Evolutionary conservation across 2,113 vertebrate genomes (phyloP).

Genomic region (Acanthochromis polyacanthus): DNA sequence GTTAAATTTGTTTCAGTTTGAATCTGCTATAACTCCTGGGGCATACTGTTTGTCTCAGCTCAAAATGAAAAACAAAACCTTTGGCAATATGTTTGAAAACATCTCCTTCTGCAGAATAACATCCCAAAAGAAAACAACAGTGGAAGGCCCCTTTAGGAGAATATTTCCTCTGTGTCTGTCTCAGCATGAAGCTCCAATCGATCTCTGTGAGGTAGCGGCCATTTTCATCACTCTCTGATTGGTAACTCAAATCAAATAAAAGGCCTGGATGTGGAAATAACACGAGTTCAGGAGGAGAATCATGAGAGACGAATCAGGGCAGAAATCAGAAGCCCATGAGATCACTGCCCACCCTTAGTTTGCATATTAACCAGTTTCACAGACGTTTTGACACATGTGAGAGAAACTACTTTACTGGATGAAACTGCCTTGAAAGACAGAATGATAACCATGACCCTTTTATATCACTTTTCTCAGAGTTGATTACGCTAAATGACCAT

Average conservation of each 20-base stretch:
- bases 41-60: neutral
- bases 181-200: slow-evolving; percentile 35
- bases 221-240: slow-evolving; percentile 56
- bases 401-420: neutral
- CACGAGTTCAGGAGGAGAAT: slow-evolving; percentile 37
- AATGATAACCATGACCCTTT: neutral
- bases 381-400: neutral
- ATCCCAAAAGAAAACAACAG: neutral
- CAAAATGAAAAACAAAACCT: slow-evolving; percentile 1
- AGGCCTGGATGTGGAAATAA: slow-evolving; percentile 54
- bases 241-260: slow-evolving; percentile 57
- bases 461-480: neutral
- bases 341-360: neutral
- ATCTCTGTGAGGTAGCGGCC: slow-evolving; percentile 47
- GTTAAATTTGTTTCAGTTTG: slow-evolving; percentile 5
- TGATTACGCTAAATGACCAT: slow-evolving; percentile 19
- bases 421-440: neutral
- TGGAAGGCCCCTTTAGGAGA: slow-evolving; percentile 12
- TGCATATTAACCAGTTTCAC: slow-evolving; percentile 22
- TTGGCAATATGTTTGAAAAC: neutral
- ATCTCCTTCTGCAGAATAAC: neutral
- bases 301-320: slow-evolving; percentile 44
- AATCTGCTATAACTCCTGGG: neutral
- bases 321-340: neutral
- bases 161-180: slow-evolving; percentile 10